Base-by-base conservation (phyloP, 1,140 invertebrate species). In the Latrodectus geometricus region DNA sequence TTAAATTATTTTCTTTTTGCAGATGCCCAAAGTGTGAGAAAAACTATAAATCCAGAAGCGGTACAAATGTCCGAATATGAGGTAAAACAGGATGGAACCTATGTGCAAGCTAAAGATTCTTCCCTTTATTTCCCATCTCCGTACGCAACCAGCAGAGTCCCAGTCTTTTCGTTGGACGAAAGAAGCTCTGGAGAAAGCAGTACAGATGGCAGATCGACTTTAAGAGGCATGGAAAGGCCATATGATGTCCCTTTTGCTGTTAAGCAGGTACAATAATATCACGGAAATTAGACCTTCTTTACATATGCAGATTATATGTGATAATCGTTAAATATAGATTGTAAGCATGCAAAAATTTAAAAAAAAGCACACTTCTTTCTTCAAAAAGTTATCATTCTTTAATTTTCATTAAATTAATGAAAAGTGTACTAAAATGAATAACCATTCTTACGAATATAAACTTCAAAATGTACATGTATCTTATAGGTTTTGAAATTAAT, bases 201-300 rank as follows among this genome's bases (percentile, higher is more conserved):
- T 50, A 87, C 73, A 54, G 86, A 87, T 48, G 79, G 86, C 9
- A 48, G 74, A 61, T 86, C 84, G 21, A 77, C 78, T 56, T 66
- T 82, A 20, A 74, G 68, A 12, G 86, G 77, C 21, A 69, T 74
- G 68, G 79, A 87, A 8, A 87, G 86, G 21, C 73, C 79, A 11
- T 87, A 87, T 15, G 86, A 87, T 66, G 86, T 87, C 7, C 86
- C 86, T 49, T 87, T 87, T 70, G 86, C 86, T 50, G 79, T 83
- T 17, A 87, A 78, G 77, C 79, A 87, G 73, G 86, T 87, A 77
- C 35, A 35, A 35, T 35, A 35, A 35, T 35, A 35, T 35, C 35
- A 35, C 35, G 35, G 52, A 56, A 9, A 3, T 35, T 35, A 35
- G 35, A 35, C 35, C 35, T 35, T 5, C 35, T 35, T 35, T 35